Percentiles rank a stretch among this genome's conserved stretches.
Evolutionary conservation across 2,888 invertebrate genomes (phyloP).

Genomic region (Andrena minutula): DNA sequence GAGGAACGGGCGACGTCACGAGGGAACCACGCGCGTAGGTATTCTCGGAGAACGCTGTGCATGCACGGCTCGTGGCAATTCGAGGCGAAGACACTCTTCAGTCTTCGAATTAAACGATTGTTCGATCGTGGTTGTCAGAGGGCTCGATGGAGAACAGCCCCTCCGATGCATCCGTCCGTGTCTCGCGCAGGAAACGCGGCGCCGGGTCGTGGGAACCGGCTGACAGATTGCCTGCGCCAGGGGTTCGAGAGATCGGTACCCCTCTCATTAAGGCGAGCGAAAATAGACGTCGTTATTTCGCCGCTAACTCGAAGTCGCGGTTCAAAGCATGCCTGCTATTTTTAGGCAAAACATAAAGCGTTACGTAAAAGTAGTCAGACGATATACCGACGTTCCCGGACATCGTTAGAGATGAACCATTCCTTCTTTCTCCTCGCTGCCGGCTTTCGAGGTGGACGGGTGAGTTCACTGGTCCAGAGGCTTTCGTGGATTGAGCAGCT

Average conservation of each 20-base stretch:
- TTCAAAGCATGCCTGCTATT: conserved; percentile 73
- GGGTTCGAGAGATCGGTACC: conserved; percentile 52
- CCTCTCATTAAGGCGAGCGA: conserved; percentile 70
- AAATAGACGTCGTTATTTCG: conserved; percentile 77
- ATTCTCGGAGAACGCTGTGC: conserved; percentile 12
- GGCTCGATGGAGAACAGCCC: not conserved
- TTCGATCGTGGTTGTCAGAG: not conserved
- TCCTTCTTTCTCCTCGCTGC: conserved; percentile 10
- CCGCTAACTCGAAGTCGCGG: conserved; percentile 68
- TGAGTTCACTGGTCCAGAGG: conserved; percentile 24
- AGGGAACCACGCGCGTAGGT: not conserved
- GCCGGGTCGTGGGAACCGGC: not conserved
- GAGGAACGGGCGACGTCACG: not conserved
- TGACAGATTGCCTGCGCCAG: conserved; percentile 40
- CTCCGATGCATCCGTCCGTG: not conserved
- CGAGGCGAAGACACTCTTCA: too few species aligned
- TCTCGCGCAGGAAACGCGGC: not conserved
- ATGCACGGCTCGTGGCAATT: too few species aligned
- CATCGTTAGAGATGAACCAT: conserved; percentile 55
- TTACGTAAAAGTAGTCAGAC: conserved; percentile 73
- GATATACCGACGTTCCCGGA: conserved; percentile 57
- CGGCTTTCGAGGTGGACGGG: not conserved
- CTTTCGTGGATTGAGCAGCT: not conserved
- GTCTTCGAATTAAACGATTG: too few species aligned
- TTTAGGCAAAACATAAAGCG: conserved; percentile 73